Base-by-base conservation (phyloP, 2,888 invertebrate genomes). In the Drosophila acutilabella region DNA sequence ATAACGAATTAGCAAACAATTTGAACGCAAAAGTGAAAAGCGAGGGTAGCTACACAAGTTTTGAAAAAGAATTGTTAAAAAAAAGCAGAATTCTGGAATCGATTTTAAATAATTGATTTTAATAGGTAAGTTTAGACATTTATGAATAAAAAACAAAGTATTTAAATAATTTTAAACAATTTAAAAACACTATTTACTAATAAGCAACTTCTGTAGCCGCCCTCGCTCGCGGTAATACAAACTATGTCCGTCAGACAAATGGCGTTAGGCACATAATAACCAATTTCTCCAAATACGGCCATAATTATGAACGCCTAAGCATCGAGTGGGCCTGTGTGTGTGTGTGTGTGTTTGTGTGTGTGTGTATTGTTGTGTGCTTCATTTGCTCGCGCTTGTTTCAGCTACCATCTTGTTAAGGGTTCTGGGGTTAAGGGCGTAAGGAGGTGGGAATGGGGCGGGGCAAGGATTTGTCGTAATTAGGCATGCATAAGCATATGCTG, bases 181-280 rank as follows among this genome's bases (percentile, higher is more conserved):
- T 23, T 23, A 23, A 5, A 23, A 6, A 23, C 23, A 23, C 5
- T 6, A 23, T 23, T 23, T 23, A 23, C 1, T 6, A 23, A 0
- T 23, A 0, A 23, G 23, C 6, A 23, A 69, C 48, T 52, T 16
- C 2, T 36, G 3, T 4, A 23, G n/a, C 66, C n/a, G 0, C 78
- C 56, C 78, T 54, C 53, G 40, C 20, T 0, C n/a, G 50, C 59
- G 62, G 56, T 64, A 74, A 62, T 74, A 83, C 60, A 89, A 87
- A 89, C 82, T 89, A 82, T 87, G 84, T 84, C 64, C 69, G 89
- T 83, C 78, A 72, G 88, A 83, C 87, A 85, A 89, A 85, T 88
- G 85, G 87, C 87, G 89, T 80, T 85, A 89, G 86, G 88, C 90
- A 89, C 87, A 85, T 90, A 88, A 90, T 87, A 87, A 89, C 90